phyloP scores from a whole-genome alignment of 1,140 invertebrate genomes.

The Andrena cerasifolii region DNA sequence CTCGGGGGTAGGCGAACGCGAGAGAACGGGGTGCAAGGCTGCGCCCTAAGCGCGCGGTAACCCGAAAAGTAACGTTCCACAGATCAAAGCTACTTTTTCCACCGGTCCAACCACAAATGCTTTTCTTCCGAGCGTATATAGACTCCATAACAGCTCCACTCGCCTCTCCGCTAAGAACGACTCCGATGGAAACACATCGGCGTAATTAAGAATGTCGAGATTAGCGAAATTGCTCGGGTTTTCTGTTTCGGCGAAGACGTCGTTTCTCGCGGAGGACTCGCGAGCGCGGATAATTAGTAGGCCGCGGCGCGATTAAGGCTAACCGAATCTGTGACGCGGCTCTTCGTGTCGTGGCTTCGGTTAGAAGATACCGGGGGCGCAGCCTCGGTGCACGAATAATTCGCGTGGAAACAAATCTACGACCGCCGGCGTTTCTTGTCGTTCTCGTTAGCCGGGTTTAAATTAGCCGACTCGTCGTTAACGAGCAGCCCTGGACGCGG shows the following conservation, averaged over 20 bases:
- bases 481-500: not conserved
- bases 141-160: no score
- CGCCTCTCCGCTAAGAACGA: no score
- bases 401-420: slow-evolving; percentile 51
- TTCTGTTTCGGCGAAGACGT: not conserved
- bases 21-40: not conserved
- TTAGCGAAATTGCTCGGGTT: not conserved
- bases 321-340: slow-evolving; percentile 62
- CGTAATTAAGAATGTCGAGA: not conserved
- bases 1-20: not conserved
- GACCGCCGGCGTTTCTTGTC: not conserved
- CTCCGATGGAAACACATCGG: no score
- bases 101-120: not conserved
- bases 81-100: slow-evolving; percentile 55
- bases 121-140: not conserved
- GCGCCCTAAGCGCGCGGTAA: not conserved
- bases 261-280: not conserved
- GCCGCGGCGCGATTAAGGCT: slow-evolving; percentile 66
- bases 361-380: slow-evolving; percentile 25
- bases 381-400: slow-evolving; percentile 43
- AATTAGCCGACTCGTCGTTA: slow-evolving; percentile 26
- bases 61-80: slow-evolving; percentile 8
- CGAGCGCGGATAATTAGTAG: slow-evolving; percentile 65
- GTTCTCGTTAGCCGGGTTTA: slow-evolving; percentile 13
- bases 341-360: slow-evolving; percentile 41